These are phyloP conservation scores for Oasisia sp. DNA, from an alignment of 2,888 invertebrate species.

Conservation along the genomic window DNA sequence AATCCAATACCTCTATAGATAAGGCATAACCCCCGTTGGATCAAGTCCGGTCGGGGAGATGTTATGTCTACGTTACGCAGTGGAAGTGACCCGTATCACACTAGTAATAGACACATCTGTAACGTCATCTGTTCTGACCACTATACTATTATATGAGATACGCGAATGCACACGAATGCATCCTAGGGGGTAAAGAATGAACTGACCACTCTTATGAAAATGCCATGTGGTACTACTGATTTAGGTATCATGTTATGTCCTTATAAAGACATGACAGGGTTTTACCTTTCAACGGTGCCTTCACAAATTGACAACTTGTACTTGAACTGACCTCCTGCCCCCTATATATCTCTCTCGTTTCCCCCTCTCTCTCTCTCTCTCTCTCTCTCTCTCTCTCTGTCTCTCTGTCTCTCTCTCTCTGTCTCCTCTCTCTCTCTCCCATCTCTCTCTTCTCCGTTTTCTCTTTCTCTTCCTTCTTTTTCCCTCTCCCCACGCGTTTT, in stretches of 20 bases:
- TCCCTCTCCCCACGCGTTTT: too few species aligned
- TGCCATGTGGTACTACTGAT: not conserved
- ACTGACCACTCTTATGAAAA: not conserved
- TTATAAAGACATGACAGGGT: not conserved
- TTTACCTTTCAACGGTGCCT: not conserved
- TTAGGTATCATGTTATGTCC: not conserved
- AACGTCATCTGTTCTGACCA: not conserved
- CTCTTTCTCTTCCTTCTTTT: too few species aligned
- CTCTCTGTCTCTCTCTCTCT: too few species aligned
- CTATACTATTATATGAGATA: not conserved
- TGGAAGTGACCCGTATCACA: not conserved
- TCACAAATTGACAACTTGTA: too few species aligned
- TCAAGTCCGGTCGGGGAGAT: not conserved
- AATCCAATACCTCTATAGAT: not conserved
- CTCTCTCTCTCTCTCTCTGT: too few species aligned
- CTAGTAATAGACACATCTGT: not conserved
- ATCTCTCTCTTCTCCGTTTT: too few species aligned
- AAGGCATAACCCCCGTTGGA: not conserved
- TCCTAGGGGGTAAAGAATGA: not conserved
- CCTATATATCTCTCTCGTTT: too few species aligned
- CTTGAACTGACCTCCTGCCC: too few species aligned
- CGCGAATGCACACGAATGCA: not conserved
- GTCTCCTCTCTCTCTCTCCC: too few species aligned
- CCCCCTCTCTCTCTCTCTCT: too few species aligned
- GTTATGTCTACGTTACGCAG: not conserved